Conservation (phyloP, 2,888 invertebrate genomes). For the Pimpla rufipes region DNA sequence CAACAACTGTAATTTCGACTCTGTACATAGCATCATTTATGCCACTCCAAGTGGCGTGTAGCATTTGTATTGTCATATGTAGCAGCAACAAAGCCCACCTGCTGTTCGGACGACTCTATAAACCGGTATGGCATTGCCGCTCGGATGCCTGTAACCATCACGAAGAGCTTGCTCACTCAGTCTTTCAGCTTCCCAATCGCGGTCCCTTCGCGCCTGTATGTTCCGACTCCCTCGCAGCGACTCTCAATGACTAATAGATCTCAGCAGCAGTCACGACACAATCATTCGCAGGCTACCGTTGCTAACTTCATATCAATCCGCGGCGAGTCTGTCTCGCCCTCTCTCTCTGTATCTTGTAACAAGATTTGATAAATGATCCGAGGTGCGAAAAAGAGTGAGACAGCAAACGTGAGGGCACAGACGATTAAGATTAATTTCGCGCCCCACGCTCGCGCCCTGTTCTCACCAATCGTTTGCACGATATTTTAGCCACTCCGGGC, state of each 20-base stretch:
- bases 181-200: constrained; percentile 53
- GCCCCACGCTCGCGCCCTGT: constrained; percentile 55
- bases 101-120: constrained; percentile 55
- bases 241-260: constrained; percentile 81
- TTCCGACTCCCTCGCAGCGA: constrained; percentile 62
- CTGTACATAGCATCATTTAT: constrained; percentile 3
- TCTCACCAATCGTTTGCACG: constrained; percentile 63
- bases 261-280: constrained; percentile 80
- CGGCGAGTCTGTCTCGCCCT: constrained; percentile 64
- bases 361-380: constrained; percentile 84
- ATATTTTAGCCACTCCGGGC: constrained; percentile 56
- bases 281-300: constrained; percentile 82
- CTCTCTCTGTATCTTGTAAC: constrained; percentile 74
- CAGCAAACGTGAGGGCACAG: constrained; percentile 41
- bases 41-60: constrained; percentile 49
- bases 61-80: constrained; percentile 69
- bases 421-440: constrained; percentile 84
- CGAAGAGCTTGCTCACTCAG: constrained; percentile 60
- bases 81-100: constrained; percentile 73
- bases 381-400: constrained; percentile 66
- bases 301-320: constrained; percentile 82
- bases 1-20: not conserved
- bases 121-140: constrained; percentile 63
- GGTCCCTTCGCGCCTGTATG: constrained; percentile 50
- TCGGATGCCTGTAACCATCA: constrained; percentile 51